Conservation (phyloP, 2,888 invertebrate species). For the Leptopterna dolabrata region DNA sequence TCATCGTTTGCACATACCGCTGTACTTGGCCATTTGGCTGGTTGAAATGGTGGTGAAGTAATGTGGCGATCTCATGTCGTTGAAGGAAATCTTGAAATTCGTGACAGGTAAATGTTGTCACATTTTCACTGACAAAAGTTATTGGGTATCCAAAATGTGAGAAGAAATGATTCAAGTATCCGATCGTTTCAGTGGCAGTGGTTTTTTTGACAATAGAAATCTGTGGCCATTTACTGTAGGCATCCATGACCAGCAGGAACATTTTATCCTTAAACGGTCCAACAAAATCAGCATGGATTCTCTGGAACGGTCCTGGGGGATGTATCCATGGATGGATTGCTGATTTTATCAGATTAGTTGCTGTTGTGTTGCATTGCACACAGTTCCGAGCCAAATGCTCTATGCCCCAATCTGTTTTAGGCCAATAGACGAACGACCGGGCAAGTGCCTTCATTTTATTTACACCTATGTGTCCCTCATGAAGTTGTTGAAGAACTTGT, state of each 20-base stretch:
- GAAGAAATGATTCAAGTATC: not conserved
- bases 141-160: slow-evolving; percentile 1
- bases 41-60: slow-evolving; percentile 14
- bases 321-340: too few species aligned
- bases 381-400: too few species aligned
- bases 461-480: not conserved
- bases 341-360: too few species aligned
- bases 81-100: slow-evolving; percentile 12
- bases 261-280: not conserved
- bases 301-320: too few species aligned
- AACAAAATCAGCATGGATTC: not conserved
- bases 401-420: too few species aligned
- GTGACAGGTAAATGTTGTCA: not conserved
- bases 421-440: not conserved
- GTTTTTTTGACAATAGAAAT: not conserved
- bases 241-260: not conserved
- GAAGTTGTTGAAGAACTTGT: not conserved
- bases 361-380: too few species aligned
- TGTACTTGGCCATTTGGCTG: slow-evolving; percentile 28
- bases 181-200: not conserved
- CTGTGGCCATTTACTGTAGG: not conserved
- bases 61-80: not conserved
- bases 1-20: slow-evolving; percentile 12
- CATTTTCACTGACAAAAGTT: slow-evolving; percentile 10
- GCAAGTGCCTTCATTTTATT: slow-evolving; percentile 30